phyloP scores from a whole-genome alignment of 1,140 invertebrate species.

The Ostrea edulis region DNA sequence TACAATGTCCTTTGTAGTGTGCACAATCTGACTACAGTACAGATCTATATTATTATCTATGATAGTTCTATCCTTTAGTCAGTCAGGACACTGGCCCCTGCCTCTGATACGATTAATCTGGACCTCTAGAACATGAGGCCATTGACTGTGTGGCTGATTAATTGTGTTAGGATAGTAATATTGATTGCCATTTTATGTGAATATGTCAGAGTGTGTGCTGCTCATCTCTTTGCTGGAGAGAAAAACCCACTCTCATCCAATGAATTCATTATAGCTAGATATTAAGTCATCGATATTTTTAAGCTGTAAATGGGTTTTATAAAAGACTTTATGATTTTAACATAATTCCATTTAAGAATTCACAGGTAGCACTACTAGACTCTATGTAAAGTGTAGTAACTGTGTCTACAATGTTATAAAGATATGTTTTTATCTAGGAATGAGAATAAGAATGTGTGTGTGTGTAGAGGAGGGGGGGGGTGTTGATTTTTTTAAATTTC shows the following conservation, averaged over 20 bases:
- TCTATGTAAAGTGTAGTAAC: too few species aligned
- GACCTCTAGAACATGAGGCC: not conserved
- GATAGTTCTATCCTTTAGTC: too few species aligned
- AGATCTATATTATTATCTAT: too few species aligned
- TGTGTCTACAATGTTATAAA: too few species aligned
- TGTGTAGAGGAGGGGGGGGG: too few species aligned
- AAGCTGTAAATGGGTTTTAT: not conserved
- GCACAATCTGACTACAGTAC: too few species aligned
- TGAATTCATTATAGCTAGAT: not conserved
- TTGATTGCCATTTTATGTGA: not conserved
- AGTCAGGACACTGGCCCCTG: not conserved
- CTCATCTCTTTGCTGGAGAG: not conserved
- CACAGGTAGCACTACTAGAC: too few species aligned
- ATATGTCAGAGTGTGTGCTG: not conserved
- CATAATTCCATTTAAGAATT: too few species aligned
- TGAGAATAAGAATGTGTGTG: too few species aligned
- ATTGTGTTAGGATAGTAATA: not conserved
- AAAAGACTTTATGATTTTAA: not conserved
- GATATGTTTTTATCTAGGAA: too few species aligned
- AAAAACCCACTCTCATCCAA: not conserved
- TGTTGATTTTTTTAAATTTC: too few species aligned
- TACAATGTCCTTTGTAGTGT: too few species aligned
- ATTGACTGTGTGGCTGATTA: not conserved
- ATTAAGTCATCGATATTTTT: constrained; percentile 4
- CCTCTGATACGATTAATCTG: not conserved